Conservation (phyloP, 1,140 invertebrate genomes). For the Cydia splendana region DNA sequence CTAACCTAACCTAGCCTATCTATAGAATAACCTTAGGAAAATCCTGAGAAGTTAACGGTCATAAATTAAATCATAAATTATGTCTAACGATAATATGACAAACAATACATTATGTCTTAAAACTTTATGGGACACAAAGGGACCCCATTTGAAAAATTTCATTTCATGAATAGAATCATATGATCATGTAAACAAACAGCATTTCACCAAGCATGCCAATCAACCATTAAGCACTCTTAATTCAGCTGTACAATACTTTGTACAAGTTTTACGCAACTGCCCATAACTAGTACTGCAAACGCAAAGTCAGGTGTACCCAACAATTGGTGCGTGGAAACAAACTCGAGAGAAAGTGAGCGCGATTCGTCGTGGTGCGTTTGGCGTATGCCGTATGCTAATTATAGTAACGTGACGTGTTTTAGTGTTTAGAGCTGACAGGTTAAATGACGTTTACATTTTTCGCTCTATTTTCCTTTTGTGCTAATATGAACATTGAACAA, state of each 20-base stretch:
- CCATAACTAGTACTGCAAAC: slow-evolving; percentile 24
- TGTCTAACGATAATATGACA: too few relatives aligned
- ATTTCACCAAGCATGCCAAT: slow-evolving; percentile 13
- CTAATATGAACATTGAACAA: background rate
- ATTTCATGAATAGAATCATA: background rate
- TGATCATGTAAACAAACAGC: background rate
- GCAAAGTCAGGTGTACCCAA: slow-evolving; percentile 50
- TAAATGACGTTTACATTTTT: slow-evolving; percentile 9
- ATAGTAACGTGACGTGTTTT: slow-evolving; percentile 4
- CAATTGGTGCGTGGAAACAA: slow-evolving; percentile 59
- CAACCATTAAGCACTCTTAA: background rate
- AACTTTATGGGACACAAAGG: too few relatives aligned
- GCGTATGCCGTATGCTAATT: slow-evolving; percentile 21
- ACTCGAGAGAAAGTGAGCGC: slow-evolving; percentile 51
- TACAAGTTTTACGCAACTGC: slow-evolving; percentile 23
- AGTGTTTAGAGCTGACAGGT: slow-evolving; percentile 5
- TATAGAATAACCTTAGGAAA: too few relatives aligned
- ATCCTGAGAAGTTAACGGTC: too few relatives aligned
- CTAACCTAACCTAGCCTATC: too few relatives aligned
- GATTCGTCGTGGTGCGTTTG: slow-evolving; percentile 35
- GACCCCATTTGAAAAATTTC: too few relatives aligned
- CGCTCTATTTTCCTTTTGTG: background rate
- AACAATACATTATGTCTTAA: too few relatives aligned
- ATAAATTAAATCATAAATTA: too few relatives aligned
- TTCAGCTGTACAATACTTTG: background rate